Evolutionary conservation across 37 sponge, comb jelly and placozoan species (phyloP).

Genomic region (Crambe crambe): DNA sequence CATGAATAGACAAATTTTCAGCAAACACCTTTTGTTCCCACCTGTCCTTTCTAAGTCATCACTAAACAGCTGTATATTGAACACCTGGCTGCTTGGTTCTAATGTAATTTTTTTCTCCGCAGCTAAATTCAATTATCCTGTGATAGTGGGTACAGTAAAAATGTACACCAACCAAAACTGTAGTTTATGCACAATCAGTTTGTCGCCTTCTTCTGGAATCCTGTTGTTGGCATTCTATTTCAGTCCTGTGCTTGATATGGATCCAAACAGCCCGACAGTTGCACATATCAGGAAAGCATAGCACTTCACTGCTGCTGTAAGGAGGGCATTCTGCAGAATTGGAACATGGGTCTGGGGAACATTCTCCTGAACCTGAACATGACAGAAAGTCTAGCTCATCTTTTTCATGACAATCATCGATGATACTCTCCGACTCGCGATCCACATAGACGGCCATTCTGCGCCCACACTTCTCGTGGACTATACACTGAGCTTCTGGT

Average conservation of each 20-base stretch:
- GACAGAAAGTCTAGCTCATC: background rate
- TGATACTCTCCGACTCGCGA: background rate
- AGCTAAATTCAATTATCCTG: too few species aligned
- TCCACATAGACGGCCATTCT: conserved; percentile 40
- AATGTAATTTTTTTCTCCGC: too few species aligned
- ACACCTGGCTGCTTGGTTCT: too few species aligned
- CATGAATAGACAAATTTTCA: too few species aligned
- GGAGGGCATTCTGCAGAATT: conserved; percentile 16
- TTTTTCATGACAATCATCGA: conserved; percentile 6
- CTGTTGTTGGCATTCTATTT: conserved; percentile 59
- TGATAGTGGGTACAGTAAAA: too few species aligned
- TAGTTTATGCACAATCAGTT: too few species aligned
- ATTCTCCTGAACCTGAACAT: conserved; percentile 11
- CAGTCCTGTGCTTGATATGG: conserved; percentile 5
- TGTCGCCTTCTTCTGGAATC: too few species aligned
- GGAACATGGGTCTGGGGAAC: conserved; percentile 53
- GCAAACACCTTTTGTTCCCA: too few species aligned
- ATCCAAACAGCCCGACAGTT: conserved; percentile 37
- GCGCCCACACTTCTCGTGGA: conserved; percentile 51
- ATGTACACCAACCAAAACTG: too few species aligned
- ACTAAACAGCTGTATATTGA: too few species aligned
- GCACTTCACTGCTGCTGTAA: background rate
- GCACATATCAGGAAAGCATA: conserved; percentile 50
- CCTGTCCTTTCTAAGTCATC: too few species aligned
- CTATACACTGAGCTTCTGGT: conserved; percentile 49